Evolutionary conservation across 2,888 invertebrate genomes (phyloP).

Genomic region (Bellardia bayeri): DNA sequence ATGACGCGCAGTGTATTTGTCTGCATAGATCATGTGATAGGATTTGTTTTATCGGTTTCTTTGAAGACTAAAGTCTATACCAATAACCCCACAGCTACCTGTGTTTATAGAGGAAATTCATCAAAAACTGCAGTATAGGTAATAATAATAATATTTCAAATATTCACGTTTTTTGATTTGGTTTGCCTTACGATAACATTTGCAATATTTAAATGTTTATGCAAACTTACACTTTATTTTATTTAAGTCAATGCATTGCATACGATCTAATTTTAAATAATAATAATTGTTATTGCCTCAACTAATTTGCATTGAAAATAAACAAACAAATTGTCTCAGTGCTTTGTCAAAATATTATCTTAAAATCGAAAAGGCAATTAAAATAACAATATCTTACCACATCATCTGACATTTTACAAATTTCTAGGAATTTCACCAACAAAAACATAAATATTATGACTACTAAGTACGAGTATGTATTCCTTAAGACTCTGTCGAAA

Average conservation of each 20-base stretch:
- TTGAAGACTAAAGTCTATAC: no score
- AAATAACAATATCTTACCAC: constrained; percentile 74
- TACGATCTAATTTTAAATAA: neutral
- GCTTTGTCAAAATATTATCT: constrained; percentile 66
- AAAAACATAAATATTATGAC: constrained; percentile 64
- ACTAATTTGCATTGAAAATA: constrained; percentile 64
- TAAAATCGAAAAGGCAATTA: constrained; percentile 72
- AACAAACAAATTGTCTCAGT: constrained; percentile 49
- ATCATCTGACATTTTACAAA: constrained; percentile 74
- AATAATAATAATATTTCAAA: no score
- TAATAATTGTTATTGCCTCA: neutral
- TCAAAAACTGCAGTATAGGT: no score
- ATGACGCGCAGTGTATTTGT: no score
- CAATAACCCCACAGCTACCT: no score
- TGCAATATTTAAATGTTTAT: no score
- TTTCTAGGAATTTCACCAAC: constrained; percentile 61
- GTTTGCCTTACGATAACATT: no score
- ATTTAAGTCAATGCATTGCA: neutral
- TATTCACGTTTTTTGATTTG: no score
- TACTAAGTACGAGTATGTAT: constrained; percentile 44
- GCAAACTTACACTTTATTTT: no score
- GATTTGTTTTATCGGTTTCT: no score
- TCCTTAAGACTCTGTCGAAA: constrained; percentile 7
- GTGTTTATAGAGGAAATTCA: no score
- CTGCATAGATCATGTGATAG: no score